A percentile compares a stretch with the other conserved stretches of the same genome.
Evolutionary conservation across 2,113 vertebrate species (phyloP).

Genomic region (Brevimyrus niger): DNA sequence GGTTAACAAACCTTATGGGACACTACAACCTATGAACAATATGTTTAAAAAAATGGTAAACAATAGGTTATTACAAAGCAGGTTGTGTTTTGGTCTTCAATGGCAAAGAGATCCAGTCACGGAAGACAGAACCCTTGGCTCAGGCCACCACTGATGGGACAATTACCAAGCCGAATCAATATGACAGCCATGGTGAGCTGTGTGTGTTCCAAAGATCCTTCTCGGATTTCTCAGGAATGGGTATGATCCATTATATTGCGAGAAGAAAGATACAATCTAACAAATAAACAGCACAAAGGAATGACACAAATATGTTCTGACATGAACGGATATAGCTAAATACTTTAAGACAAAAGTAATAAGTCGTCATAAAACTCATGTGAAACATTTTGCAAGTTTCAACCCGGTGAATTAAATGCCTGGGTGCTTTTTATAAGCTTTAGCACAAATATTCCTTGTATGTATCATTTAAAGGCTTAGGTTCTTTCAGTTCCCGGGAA

Average conservation of each 20-base stretch:
- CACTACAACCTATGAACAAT: slow-evolving; percentile 2
- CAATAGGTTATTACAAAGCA: not conserved
- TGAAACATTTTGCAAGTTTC: not conserved
- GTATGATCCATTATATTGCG: not conserved
- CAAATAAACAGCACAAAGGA: not conserved
- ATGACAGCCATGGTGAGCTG: not conserved
- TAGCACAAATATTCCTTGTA: not conserved
- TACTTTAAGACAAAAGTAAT: not conserved
- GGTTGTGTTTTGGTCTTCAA: not conserved
- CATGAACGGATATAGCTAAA: not conserved
- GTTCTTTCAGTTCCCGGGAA: not conserved
- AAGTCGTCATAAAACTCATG: not conserved
- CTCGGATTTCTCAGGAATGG: not conserved
- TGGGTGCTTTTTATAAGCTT: not conserved
- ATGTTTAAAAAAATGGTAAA: not conserved
- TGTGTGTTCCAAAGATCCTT: not conserved
- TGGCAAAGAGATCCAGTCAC: not conserved
- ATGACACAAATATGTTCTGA: slow-evolving; percentile 8
- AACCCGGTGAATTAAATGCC: not conserved
- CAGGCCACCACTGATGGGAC: not conserved
- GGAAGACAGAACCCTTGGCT: not conserved
- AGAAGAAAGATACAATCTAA: not conserved
- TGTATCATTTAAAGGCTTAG: not conserved
- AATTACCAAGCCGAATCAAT: not conserved
- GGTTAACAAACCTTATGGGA: slow-evolving; percentile 32